phyloP scores from a whole-genome alignment of 2,797 vertebrate genomes.

The Adrianichthys oophorus region DNA sequence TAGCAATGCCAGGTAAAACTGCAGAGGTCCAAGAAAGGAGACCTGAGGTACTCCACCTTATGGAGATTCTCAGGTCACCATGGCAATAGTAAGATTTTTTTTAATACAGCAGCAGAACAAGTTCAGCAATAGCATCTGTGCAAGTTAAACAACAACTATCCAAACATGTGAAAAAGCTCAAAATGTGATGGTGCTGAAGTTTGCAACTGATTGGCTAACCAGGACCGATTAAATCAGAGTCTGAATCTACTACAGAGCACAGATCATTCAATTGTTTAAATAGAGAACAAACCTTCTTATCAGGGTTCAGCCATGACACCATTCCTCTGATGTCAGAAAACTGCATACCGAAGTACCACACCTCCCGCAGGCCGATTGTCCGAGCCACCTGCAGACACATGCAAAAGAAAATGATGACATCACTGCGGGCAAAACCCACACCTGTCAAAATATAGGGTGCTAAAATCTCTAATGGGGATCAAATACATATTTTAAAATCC shows the following conservation, averaged over 20 bases:
- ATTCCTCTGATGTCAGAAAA: conserved; percentile 89
- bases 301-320: conserved; percentile 87
- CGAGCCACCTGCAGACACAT: conserved; percentile 83
- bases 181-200: too few relatives aligned
- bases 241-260: too few relatives aligned
- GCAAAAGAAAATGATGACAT: background rate
- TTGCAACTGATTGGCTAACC: too few relatives aligned
- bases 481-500: too few relatives aligned
- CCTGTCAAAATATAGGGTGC: too few relatives aligned
- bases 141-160: background rate
- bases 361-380: conserved; percentile 92
- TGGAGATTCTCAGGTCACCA: background rate
- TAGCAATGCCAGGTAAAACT: too few relatives aligned
- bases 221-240: too few relatives aligned
- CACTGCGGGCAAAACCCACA: too few relatives aligned
- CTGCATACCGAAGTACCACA: conserved; percentile 97
- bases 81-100: background rate
- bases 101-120: background rate
- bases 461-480: too few relatives aligned
- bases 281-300: conserved; percentile 89
- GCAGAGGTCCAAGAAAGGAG: too few relatives aligned
- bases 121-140: background rate
- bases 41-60: too few relatives aligned
- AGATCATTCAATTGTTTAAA: background rate
- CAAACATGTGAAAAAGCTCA: too few relatives aligned